A percentile compares a stretch with the other conserved stretches of the same genome.
Evolutionary conservation across 2,797 vertebrate genomes (phyloP).

Genomic region (Acridotheres tristis): DNA sequence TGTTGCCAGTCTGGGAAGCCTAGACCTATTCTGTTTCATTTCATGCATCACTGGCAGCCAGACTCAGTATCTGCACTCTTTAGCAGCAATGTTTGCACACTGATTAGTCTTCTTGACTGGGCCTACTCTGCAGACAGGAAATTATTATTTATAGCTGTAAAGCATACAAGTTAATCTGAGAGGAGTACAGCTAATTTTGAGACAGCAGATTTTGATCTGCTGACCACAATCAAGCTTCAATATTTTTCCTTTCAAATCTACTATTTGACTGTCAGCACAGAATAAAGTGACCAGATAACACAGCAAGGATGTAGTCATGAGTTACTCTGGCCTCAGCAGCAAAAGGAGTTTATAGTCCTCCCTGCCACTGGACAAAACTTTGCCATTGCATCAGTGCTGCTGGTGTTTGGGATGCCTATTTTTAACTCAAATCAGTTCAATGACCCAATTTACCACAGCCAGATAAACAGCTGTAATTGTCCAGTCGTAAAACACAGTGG

Average conservation of each 20-base stretch:
- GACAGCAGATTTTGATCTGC: constrained; percentile 3
- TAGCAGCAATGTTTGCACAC: not conserved
- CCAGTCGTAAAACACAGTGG: not conserved
- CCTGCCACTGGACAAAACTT: not conserved
- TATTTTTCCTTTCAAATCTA: not conserved
- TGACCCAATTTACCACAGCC: not conserved
- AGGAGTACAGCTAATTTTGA: constrained; percentile 11
- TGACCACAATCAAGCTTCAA: not conserved
- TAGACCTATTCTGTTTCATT: not conserved
- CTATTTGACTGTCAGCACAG: fast-evolving
- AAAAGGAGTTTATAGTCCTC: not conserved
- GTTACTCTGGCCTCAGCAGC: not conserved
- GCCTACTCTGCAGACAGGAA: constrained; percentile 37
- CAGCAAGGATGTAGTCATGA: fast-evolving
- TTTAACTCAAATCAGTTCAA: constrained; percentile 36
- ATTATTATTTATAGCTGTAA: constrained; percentile 40
- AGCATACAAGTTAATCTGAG: constrained; percentile 29
- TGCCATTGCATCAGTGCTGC: not conserved
- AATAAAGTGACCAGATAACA: not conserved
- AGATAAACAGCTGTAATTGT: constrained; percentile 25
- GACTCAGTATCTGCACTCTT: not conserved
- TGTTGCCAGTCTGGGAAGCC: not conserved
- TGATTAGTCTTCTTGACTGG: constrained; percentile 43
- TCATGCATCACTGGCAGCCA: constrained; percentile 25
- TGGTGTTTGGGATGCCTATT: constrained; percentile 6